Base-by-base conservation (phyloP, 2,888 invertebrate genomes). In the Tetheella fluctuosa region DNA sequence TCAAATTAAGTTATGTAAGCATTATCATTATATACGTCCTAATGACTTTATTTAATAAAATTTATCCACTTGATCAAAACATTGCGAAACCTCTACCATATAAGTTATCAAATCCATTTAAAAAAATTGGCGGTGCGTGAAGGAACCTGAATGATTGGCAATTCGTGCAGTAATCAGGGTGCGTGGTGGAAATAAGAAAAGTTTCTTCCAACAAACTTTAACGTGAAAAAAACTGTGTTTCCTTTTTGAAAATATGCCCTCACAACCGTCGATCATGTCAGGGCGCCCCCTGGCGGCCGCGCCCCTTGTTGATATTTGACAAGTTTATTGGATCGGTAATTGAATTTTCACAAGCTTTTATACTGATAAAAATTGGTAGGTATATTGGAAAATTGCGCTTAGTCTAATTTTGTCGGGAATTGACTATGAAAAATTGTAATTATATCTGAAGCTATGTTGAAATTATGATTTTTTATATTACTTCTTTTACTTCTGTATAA, bases 271-370 rank as follows among this genome's bases (percentile, higher is more conserved):
- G 60, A 57, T 68, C 71, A 71, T 55, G 52, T 64, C 71, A 69
- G 59, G 66, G 69, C 69, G 70, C 42, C 66, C 67, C 66, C 69
- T 65, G 68, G 15, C 62, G 64, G 68, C 71, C 71, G 53, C 65
- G 67, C 73, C 76, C 75, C 70, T 67, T 82, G 82, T 83, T 85
- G 86, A 86, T 86, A 80, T 86, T 87, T 88, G 87, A 88, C 85
- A 85, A 84, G 77, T 84, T 88, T 85, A 88, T 88, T 86, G 86
- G 83, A 79, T 77, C 82, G 76, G 83, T 88, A 88, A 86, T 86
- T 86, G 84, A 86, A 86, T 85, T 85, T 85, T 81, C 80, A 80
- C 76, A 80, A 81, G 84, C 82, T 81, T 83, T 82, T 81, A 80
- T 83, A 82, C 71, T 77, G 77, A 81, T 80, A 82, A 83, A 84